Evolutionary conservation across 2,888 invertebrate genomes (phyloP), one percentile per base, ranked within the genome.

Genomic region (Achlya flavicornis): DNA sequence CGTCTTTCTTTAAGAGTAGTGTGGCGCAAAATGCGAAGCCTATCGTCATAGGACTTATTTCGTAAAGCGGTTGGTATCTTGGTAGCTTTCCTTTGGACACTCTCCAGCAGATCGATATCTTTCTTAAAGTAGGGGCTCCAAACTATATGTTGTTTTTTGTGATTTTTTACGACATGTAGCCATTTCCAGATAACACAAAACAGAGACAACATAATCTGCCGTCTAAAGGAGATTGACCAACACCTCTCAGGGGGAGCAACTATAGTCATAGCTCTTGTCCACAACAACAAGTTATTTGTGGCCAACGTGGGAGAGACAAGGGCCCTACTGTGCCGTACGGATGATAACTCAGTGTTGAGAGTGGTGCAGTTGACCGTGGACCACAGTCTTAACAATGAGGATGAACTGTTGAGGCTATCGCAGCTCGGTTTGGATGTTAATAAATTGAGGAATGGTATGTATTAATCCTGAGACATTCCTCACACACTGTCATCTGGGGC

Each of bases 291-390:
- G 61, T 75, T 98, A 14, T 98, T 96, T 81, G 97, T 98, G 0
- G 97, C 98, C 0, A 98, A 98, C 88, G 97, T 98, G 7, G 98
- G 98, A 2, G 96, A 97, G 78, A 95, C 96, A 38, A 90, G 98
- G 71, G 98, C 97, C 0, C 84, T 98, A 26, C 90, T 98, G 1
- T 97, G 98, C 75, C 95, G 96, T 82, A 97, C 96, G 0, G 98
- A 97, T 80, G 93, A 94, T 41, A 97, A 97, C 82, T 95, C 96
- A 3, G 97, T 97, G 19, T 87, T 97, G 59, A 76, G 86, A 10
- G 97, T 98, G 0, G 95, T 96, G 4, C 98, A 98, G 84, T 88
- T 98, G 62, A 97, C 97, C 1, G 96, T 96, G 0, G 98, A 98
- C 85, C 98, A 98, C 83, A 97, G 97, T 77, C 92, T 98, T 57